Percentiles rank a stretch among this genome's conserved stretches.
Evolutionary conservation across 2,797 vertebrate species (phyloP).

Genomic region (Urophycis tenuis): DNA sequence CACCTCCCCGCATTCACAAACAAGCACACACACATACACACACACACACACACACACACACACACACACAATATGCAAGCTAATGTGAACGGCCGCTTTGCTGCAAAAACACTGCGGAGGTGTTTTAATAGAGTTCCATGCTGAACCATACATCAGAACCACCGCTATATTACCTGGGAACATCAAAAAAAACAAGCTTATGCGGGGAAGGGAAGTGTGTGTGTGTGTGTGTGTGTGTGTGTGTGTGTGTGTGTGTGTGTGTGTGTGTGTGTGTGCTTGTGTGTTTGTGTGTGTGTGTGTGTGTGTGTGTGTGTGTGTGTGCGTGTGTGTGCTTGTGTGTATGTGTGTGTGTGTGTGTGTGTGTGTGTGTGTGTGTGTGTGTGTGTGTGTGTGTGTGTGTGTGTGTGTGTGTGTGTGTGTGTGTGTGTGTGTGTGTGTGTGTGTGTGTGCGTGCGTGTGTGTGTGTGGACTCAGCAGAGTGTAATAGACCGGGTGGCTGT

Average conservation of each 20-base stretch:
- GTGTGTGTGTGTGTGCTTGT: slow-evolving; percentile 26
- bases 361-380: slow-evolving; percentile 1
- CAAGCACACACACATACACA: background rate
- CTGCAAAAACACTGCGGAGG: background rate
- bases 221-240: background rate
- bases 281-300: slow-evolving; percentile 20
- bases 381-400: background rate
- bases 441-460: slow-evolving; percentile 15
- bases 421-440: background rate
- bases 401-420: background rate
- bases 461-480: slow-evolving; percentile 37
- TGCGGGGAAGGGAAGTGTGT: no score
- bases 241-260: background rate
- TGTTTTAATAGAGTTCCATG: background rate
- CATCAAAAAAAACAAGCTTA: background rate
- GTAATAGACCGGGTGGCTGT: slow-evolving; percentile 30
- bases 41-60: background rate
- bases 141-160: background rate
- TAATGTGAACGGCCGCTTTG: background rate
- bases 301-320: background rate
- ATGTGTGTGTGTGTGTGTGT: background rate
- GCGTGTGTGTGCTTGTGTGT: slow-evolving; percentile 2
- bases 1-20: background rate
- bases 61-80: background rate
- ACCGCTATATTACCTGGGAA: background rate